These are phyloP conservation scores for Aporophyla nigra DNA, from an alignment of 2,888 invertebrate genomes.

Conservation along the genomic window DNA sequence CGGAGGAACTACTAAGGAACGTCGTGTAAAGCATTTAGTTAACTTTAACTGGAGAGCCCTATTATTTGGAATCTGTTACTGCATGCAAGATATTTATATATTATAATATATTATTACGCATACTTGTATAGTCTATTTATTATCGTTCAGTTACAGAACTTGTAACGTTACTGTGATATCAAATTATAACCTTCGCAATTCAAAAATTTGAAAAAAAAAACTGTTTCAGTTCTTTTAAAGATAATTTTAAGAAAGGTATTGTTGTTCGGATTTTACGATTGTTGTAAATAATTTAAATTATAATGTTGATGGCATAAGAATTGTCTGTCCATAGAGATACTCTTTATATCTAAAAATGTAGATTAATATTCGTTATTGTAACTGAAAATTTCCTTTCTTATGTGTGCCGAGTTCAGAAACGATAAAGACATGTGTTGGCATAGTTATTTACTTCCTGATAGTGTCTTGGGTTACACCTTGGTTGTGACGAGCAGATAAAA, in stretches of 20 bases:
- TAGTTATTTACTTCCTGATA: constrained; percentile 19
- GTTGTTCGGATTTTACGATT: constrained; percentile 70
- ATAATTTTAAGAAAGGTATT: constrained; percentile 63
- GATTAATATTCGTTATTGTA: constrained; percentile 69
- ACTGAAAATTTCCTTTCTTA: constrained; percentile 50
- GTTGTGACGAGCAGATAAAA: background rate
- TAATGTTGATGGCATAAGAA: constrained; percentile 78
- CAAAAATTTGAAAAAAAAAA: constrained; percentile 66
- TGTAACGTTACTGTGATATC: constrained; percentile 88
- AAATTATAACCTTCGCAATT: constrained; percentile 71
- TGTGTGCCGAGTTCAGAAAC: constrained; percentile 33
- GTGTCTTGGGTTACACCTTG: constrained; percentile 8
- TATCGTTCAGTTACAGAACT: constrained; percentile 70
- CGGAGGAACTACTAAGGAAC: constrained; percentile 90
- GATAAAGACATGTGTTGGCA: constrained; percentile 13
- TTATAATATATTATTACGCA: constrained; percentile 57
- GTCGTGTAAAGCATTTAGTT: constrained; percentile 76
- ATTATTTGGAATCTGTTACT: constrained; percentile 73
- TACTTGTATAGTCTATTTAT: constrained; percentile 67
- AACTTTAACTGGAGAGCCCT: constrained; percentile 68
- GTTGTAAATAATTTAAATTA: constrained; percentile 83
- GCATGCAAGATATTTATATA: constrained; percentile 68
- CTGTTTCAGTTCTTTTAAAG: constrained; percentile 48
- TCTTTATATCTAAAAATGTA: constrained; percentile 73
- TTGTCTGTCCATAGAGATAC: constrained; percentile 81